phyloP scores from a whole-genome alignment of 2,797 vertebrate genomes.

The Peromyscus aztecus region DNA sequence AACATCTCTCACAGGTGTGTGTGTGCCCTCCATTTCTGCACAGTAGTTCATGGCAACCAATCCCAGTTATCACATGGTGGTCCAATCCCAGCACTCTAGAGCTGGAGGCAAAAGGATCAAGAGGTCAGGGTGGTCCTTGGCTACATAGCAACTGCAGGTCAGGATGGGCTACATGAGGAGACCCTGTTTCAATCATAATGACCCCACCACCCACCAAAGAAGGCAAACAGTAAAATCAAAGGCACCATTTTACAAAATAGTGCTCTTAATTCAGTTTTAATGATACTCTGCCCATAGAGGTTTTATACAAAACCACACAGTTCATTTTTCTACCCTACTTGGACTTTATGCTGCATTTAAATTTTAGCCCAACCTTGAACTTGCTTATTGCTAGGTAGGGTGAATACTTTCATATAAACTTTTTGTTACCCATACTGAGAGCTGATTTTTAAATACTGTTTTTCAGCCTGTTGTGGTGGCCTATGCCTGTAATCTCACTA shows the following conservation, averaged over 20 bases:
- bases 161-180: neutral
- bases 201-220: neutral
- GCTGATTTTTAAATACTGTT: conserved; percentile 44
- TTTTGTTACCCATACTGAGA: conserved; percentile 50
- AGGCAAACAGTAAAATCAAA: conserved; percentile 10
- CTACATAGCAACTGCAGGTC: neutral
- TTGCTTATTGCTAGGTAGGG: neutral
- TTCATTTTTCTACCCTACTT: conserved; percentile 26
- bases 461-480: neutral
- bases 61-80: neutral
- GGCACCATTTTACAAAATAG: conserved; percentile 48
- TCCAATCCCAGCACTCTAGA: neutral
- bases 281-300: neutral
- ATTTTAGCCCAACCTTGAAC: conserved; percentile 2
- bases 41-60: neutral
- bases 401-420: neutral
- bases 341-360: neutral
- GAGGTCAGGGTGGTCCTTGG: neutral
- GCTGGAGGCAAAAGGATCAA: neutral
- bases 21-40: neutral
- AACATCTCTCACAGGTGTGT: neutral
- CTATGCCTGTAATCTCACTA: neutral
- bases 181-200: neutral
- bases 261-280: conserved; percentile 51
- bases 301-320: neutral